Percentiles rank a stretch among this genome's conserved stretches.
phyloP scores from a whole-genome alignment of 53 echinoderm and acorn worm species.

The Holothuria leucospilota region DNA sequence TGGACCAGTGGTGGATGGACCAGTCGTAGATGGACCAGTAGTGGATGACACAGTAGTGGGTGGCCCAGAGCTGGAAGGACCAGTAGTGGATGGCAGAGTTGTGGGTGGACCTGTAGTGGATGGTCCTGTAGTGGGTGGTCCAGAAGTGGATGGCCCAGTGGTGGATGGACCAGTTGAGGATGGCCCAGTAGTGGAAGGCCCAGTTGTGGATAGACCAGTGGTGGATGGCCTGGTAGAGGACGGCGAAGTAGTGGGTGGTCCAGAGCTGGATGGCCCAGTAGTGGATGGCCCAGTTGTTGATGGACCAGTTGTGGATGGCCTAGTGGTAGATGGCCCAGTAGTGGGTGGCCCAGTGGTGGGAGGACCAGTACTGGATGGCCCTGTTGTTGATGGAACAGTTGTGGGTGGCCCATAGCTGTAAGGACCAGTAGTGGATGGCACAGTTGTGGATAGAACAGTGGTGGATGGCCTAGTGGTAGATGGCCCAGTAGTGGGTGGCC shows the following conservation, averaged over 20 bases:
- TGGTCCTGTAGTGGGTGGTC: not conserved
- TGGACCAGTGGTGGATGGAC: not conserved
- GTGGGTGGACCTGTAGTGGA: constrained; percentile 34
- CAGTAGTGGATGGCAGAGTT: not conserved
- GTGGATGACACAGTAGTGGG: not conserved
- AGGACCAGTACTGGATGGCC: too few species aligned
- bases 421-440: not conserved
- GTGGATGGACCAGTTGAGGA: constrained; percentile 7
- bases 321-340: constrained; percentile 7
- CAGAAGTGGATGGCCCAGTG: not conserved
- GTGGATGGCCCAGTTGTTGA: constrained; percentile 16
- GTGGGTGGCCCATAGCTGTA: not conserved
- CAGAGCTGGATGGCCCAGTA: not conserved
- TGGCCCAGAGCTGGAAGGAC: not conserved
- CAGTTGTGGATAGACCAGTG: constrained; percentile 20
- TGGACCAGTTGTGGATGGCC: not conserved
- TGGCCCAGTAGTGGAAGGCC: not conserved
- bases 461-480: not conserved
- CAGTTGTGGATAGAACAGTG: too few species aligned
- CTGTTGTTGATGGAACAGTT: not conserved
- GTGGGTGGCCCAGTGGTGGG: constrained; percentile 1
- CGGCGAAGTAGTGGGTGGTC: constrained; percentile 16
- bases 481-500: not conserved
- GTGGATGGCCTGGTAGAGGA: constrained; percentile 3
- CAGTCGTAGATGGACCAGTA: not conserved